These are phyloP conservation scores for Penaeus indicus DNA, from an alignment of 1,140 invertebrate species.

Conservation along the genomic window DNA sequence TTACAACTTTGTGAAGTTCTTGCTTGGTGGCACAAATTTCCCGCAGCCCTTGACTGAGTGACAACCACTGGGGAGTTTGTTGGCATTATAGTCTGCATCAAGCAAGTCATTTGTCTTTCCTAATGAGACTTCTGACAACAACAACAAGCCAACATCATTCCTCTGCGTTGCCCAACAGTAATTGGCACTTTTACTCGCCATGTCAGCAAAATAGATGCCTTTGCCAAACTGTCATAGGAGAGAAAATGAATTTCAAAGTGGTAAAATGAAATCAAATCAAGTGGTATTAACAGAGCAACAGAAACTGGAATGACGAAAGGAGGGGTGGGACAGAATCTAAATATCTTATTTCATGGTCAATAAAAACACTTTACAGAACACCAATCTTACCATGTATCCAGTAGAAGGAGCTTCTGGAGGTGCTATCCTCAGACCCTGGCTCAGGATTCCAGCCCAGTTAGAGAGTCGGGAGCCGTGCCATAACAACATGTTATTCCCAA, in stretches of 20 bases:
- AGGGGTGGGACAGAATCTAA: not conserved
- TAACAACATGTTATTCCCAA: slow-evolving; percentile 71
- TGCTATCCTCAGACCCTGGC: slow-evolving; percentile 76
- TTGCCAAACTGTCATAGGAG: slow-evolving; percentile 68
- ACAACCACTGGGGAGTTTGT: slow-evolving; percentile 69
- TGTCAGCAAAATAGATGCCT: slow-evolving; percentile 77
- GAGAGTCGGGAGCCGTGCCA: slow-evolving; percentile 77
- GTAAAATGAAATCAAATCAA: not conserved
- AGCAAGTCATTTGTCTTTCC: slow-evolving; percentile 67
- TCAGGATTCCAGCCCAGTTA: slow-evolving; percentile 76
- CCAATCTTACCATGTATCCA: slow-evolving; percentile 75
- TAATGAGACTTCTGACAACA: slow-evolving; percentile 74
- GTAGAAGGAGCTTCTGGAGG: slow-evolving; percentile 73
- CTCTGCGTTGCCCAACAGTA: slow-evolving; percentile 73
- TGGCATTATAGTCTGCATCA: slow-evolving; percentile 68
- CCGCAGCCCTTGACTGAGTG: slow-evolving; percentile 71
- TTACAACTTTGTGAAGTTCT: slow-evolving; percentile 66
- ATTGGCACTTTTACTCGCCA: slow-evolving; percentile 77
- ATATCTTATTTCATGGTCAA: not conserved
- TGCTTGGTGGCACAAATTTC: slow-evolving; percentile 65
- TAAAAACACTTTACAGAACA: slow-evolving; percentile 25
- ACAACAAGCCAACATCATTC: slow-evolving; percentile 72
- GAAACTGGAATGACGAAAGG: not conserved
- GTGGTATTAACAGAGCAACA: not conserved
- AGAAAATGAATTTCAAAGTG: not conserved